Percentiles rank a stretch among this genome's conserved stretches.
phyloP scores from a whole-genome alignment of 1,140 invertebrate genomes.

The Drosophila sproati region DNA sequence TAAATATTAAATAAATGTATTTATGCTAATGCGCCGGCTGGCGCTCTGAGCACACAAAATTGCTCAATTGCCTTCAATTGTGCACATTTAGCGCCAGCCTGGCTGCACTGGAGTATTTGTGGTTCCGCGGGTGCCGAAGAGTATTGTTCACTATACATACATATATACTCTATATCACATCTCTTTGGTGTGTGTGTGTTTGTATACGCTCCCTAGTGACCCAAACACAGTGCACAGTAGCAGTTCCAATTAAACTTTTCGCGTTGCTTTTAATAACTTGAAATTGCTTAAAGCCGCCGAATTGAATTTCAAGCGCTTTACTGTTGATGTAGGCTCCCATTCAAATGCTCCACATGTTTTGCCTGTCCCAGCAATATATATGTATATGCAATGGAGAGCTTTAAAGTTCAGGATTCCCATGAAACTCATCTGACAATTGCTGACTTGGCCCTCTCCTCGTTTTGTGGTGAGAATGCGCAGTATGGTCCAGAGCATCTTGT shows the following conservation, averaged over 20 bases:
- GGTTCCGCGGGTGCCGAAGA: neutral
- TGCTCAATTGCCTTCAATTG: slow-evolving; percentile 76
- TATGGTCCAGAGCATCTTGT: neutral
- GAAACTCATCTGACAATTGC: slow-evolving; percentile 4
- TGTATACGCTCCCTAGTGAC: slow-evolving; percentile 27
- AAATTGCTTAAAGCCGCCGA: slow-evolving; percentile 66
- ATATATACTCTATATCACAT: slow-evolving; percentile 12
- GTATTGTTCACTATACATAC: neutral
- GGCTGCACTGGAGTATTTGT: slow-evolving; percentile 5
- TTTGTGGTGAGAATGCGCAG: slow-evolving; percentile 47
- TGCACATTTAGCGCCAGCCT: slow-evolving; percentile 64
- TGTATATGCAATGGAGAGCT: slow-evolving; percentile 46
- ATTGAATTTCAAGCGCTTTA: slow-evolving; percentile 49
- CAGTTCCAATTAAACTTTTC: slow-evolving; percentile 78
- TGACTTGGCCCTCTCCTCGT: slow-evolving; percentile 4
- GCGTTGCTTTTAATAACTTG: slow-evolving; percentile 74
- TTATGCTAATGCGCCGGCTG: slow-evolving; percentile 69
- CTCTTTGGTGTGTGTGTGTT: slow-evolving; percentile 34
- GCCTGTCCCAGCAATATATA: slow-evolving; percentile 30
- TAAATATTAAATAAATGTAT: slow-evolving; percentile 78
- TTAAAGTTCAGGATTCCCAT: slow-evolving; percentile 19
- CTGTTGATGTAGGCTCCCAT: slow-evolving; percentile 46
- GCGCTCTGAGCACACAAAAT: slow-evolving; percentile 53
- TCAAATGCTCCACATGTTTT: slow-evolving; percentile 33
- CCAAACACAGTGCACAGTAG: slow-evolving; percentile 17